Evolutionary conservation across 2,797 vertebrate genomes (phyloP), one percentile per base, ranked within the genome.

Genomic region (Adelosebastes latens): DNA sequence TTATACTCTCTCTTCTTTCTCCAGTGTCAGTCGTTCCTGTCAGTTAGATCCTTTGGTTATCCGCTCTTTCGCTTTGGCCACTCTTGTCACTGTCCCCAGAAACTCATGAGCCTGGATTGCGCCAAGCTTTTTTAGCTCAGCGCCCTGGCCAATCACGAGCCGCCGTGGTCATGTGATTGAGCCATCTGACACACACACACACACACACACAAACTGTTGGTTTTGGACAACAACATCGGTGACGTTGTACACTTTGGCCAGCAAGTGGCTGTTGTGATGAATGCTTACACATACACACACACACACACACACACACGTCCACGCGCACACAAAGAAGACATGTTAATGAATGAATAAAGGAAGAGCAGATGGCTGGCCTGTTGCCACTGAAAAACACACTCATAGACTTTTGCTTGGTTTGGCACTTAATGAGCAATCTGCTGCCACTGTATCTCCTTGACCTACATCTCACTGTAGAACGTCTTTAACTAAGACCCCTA

Each of bases 351-450:
- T 90, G 92, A 92, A 94, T 93, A 92, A 93, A 93, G 69, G 88
- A 75, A 49, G 81, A 90, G 88, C 95, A 96, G 95, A 96, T 96
- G 95, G 95, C 67, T 61, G 92, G 84, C 87, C 87, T 85, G 89
- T 77, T 94, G 93, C 92, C 93, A 90, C 77, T 87, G 89, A 92
- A 93, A 94, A 93, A 94, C 90, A 95, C 92, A 93, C 93, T 90
- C 79, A 36, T 69, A 81, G 90, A 95, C 94, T 95, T 95, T 95
- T 95, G 95, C 94, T 94, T 94, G 88, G 86, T 94, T 94, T 92
- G 92, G 87, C 91, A 90, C 87, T 92, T 96, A 96, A 95, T 91
- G 93, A 95, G 93, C 96, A 95, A 94, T 95, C 94, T 95, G 94
- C 85, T 90, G 86, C 85, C 87, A 88, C 73, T 81, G 85, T 89